Evolutionary conservation across 1,140 invertebrate genomes (phyloP), one percentile per base, ranked within the genome.

Genomic region (Oppia nitens): DNA sequence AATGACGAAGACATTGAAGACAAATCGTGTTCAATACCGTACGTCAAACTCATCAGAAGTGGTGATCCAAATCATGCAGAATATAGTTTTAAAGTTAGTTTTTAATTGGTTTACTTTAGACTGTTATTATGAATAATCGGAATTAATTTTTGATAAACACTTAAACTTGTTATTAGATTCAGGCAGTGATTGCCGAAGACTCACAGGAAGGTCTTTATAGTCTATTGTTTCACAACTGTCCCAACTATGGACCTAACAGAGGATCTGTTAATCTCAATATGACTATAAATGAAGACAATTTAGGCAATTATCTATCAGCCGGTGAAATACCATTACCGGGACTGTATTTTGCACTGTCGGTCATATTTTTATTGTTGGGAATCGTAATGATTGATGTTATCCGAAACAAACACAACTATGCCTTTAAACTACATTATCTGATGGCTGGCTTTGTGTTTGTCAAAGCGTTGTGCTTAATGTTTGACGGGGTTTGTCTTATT

Each of bases 361-460:
- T 94, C 6, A 69, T 95, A 21, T 98, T 94, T 73, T 85, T 93
- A 59, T 67, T 93, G 3, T 83, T 87, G 11, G 89, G 87, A 0
- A 79, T 83, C 51, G 82, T 95, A 61, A 98, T 94, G 94, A 81
- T 91, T 3, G 86, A 85, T 65, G 82, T 95, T 24, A 70, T 98
- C 0, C 80, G 81, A 55, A 86, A 82, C 72, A 73, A 40, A 64
- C 83, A 82, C 58, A 81, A 84, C 2, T 71, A 73, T 61, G 89
- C 96, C 0, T 97, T 88, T 71, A 89, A 94, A 72, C 93, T 98
- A 60, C 95, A 98, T 70, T 93, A 94, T 60, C 76, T 98, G 48
- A 98, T 98, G 95, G 84, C 89, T 47, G 81, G 87, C 3, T 74
- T 98, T 51, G 86, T 98, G 1, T 92, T 85, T 67, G 72, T 97